Evolutionary conservation across 2,888 invertebrate species (phyloP).

Genomic region (Campoplex nolae): DNA sequence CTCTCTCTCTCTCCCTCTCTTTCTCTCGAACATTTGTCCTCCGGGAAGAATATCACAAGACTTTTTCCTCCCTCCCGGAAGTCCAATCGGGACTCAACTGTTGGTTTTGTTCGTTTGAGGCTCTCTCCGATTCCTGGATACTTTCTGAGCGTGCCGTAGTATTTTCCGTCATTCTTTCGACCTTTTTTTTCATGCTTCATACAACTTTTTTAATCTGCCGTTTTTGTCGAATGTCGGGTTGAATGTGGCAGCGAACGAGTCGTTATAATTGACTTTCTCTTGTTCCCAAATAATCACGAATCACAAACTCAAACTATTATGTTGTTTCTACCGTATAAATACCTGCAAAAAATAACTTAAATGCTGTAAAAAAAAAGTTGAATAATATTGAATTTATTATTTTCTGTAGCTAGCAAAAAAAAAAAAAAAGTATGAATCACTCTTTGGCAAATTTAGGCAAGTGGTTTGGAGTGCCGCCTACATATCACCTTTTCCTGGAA

Average conservation of each 20-base stretch:
- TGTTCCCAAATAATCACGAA: background rate
- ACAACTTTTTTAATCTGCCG: conserved; percentile 17
- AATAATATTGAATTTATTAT: background rate
- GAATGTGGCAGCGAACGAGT: conserved; percentile 4
- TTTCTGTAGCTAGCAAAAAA: background rate
- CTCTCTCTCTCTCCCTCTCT: too few relatives aligned
- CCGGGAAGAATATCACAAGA: conserved; percentile 33
- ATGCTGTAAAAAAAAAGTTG: too few relatives aligned
- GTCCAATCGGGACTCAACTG: conserved; percentile 68
- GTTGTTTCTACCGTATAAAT: background rate
- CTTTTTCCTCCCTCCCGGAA: conserved; percentile 56
- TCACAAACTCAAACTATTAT: background rate
- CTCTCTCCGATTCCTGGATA: conserved; percentile 38
- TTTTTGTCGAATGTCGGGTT: background rate
- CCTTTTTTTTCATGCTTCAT: background rate
- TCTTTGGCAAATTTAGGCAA: conserved; percentile 1
- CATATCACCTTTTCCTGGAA: conserved; percentile 23
- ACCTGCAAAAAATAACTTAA: background rate
- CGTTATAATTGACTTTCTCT: background rate
- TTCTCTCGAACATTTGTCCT: conserved; percentile 33
- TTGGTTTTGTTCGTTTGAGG: conserved; percentile 29
- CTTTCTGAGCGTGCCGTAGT: conserved; percentile 26
- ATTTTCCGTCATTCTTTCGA: conserved; percentile 36
- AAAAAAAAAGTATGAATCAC: conserved; percentile 11
- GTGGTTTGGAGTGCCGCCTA: background rate